phyloP scores from a whole-genome alignment of 37 sponge, comb jelly and placozoan species.

The Cliona cf. orientalis region DNA sequence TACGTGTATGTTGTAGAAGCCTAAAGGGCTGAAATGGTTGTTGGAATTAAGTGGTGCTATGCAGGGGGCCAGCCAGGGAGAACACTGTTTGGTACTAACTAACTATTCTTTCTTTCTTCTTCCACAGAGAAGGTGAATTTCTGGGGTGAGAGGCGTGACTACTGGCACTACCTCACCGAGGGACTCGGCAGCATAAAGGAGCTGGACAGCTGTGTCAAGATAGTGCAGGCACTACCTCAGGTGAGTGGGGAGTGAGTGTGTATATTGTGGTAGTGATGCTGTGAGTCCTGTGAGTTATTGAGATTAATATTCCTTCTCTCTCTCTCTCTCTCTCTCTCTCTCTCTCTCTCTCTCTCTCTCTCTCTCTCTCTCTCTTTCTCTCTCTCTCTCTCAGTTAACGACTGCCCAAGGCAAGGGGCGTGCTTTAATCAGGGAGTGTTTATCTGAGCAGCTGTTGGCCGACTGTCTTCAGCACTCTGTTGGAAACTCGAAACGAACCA shows the following conservation, averaged over 20 bases:
- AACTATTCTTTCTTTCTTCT: no score
- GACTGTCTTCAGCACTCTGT: conserved; percentile 77
- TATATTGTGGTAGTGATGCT: neutral
- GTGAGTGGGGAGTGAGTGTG: conserved; percentile 17
- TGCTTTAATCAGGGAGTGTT: conserved; percentile 70
- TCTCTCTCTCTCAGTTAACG: conserved; percentile 52
- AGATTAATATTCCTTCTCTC: neutral
- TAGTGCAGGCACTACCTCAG: conserved; percentile 49
- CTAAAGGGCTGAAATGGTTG: no score
- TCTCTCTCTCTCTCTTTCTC: neutral
- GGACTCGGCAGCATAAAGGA: conserved; percentile 46
- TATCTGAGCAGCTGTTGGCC: conserved; percentile 64
- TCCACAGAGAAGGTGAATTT: conserved; percentile 74
- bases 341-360: neutral
- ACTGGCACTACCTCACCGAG: conserved; percentile 74
- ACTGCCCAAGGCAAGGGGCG: conserved; percentile 73
- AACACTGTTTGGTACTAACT: no score
- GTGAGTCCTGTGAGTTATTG: no score
- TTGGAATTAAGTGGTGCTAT: no score
- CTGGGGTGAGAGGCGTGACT: conserved; percentile 86
- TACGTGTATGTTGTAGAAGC: no score
- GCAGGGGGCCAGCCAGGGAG: no score
- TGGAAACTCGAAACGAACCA: conserved; percentile 72
- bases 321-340: neutral
- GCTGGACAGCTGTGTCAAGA: conserved; percentile 52